These are phyloP conservation scores for Cyanoramphus novaezelandiae DNA, from an alignment of 2,113 vertebrate genomes.

Conservation along the genomic window DNA sequence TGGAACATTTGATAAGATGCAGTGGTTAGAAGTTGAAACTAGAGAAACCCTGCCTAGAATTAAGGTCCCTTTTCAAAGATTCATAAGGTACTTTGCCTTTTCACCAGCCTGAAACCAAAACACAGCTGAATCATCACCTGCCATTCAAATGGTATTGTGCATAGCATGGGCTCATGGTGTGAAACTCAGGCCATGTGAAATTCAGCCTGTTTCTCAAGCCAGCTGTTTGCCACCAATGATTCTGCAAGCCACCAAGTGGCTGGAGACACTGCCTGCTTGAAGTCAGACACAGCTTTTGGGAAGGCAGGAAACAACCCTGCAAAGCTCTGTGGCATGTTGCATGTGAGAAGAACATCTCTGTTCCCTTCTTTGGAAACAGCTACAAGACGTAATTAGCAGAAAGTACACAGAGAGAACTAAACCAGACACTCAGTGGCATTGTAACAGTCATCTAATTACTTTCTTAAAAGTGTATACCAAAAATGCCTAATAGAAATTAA, in stretches of 20 bases:
- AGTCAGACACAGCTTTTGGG: background rate
- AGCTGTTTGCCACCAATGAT: background rate
- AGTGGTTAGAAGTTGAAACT: background rate
- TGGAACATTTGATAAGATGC: background rate
- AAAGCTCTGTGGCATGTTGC: background rate
- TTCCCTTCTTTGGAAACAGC: background rate
- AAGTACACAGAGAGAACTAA: conserved; percentile 13
- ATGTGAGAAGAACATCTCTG: background rate
- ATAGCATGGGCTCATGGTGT: accelerated
- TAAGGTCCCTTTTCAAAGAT: background rate
- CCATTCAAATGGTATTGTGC: background rate
- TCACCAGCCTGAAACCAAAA: background rate
- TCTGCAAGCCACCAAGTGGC: background rate
- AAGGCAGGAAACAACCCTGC: background rate
- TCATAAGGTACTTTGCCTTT: background rate
- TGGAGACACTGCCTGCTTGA: background rate
- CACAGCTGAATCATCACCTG: background rate
- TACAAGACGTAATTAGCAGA: background rate
- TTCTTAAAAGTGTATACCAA: background rate
- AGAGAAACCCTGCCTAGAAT: background rate
- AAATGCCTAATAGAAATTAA: background rate
- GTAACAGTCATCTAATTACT: background rate
- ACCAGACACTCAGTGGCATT: conserved; percentile 2
- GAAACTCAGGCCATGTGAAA: background rate
- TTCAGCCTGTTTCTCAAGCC: background rate